phyloP scores from a whole-genome alignment of 2,888 invertebrate species.

The Tachystola acroxantha region DNA sequence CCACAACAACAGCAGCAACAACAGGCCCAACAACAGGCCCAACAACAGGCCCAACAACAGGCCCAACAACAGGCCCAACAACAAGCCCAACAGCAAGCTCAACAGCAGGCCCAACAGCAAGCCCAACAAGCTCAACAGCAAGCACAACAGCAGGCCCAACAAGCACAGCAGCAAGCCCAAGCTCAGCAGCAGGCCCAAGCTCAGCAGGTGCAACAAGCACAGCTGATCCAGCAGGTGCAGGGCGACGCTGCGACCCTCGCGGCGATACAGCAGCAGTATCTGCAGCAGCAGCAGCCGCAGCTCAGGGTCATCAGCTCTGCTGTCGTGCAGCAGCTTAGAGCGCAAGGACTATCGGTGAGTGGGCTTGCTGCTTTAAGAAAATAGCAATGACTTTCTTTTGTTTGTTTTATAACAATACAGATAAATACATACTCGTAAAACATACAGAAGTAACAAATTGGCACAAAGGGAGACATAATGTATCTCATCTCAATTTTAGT shows the following conservation, averaged over 20 bases:
- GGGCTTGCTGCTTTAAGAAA: too few species aligned
- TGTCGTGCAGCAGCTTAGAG: constrained; percentile 77
- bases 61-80: constrained; percentile 34
- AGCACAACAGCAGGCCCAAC: constrained; percentile 28
- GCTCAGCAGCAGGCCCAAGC: constrained; percentile 26
- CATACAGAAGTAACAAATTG: too few species aligned
- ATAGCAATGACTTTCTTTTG: too few species aligned
- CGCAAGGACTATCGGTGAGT: constrained; percentile 71
- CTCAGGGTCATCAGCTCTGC: constrained; percentile 78
- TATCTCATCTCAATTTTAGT: too few species aligned
- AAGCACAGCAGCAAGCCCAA: constrained; percentile 18
- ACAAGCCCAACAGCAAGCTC: constrained; percentile 21
- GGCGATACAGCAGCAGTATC: constrained; percentile 68
- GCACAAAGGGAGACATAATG: too few species aligned
- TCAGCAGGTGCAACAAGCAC: constrained; percentile 44
- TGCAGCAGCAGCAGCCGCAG: constrained; percentile 75
- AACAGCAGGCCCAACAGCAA: constrained; percentile 35
- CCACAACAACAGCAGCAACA: constrained; percentile 23
- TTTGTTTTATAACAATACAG: too few species aligned
- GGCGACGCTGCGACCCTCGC: constrained; percentile 68
- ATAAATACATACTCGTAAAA: too few species aligned
- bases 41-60: constrained; percentile 23
- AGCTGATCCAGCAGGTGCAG: constrained; percentile 46
- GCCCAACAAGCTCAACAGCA: constrained; percentile 28
- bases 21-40: constrained; percentile 34